Evolutionary conservation across 2,797 vertebrate genomes (phyloP).

Genomic region (Melanotaenia trifasciata): DNA sequence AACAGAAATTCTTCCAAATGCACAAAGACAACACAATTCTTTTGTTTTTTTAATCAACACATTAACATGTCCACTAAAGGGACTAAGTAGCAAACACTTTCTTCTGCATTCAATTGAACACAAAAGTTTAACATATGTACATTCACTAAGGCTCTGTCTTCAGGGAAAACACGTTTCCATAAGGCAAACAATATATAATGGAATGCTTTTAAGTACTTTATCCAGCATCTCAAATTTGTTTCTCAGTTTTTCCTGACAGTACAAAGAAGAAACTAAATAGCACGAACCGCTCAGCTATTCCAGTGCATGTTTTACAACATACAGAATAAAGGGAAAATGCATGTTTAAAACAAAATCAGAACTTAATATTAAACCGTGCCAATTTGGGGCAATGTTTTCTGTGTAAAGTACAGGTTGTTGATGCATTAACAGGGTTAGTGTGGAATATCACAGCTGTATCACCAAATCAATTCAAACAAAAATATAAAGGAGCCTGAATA

Average conservation of each 20-base stretch:
- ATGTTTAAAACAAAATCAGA: constrained; percentile 53
- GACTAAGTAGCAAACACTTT: constrained; percentile 94
- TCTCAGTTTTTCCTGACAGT: constrained; percentile 77
- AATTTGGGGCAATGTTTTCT: constrained; percentile 53
- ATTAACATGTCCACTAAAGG: constrained; percentile 92
- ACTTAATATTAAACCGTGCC: constrained; percentile 62
- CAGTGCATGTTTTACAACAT: constrained; percentile 64
- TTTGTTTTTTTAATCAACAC: constrained; percentile 91
- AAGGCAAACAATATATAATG: constrained; percentile 94
- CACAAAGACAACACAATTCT: constrained; percentile 48
- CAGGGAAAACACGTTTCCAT: constrained; percentile 87
- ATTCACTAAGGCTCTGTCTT: constrained; percentile 95
- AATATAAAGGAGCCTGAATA: constrained; percentile 56
- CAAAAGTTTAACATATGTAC: constrained; percentile 93
- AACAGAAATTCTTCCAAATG: not conserved
- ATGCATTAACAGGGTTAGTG: constrained; percentile 33
- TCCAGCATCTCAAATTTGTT: constrained; percentile 88
- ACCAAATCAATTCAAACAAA: constrained; percentile 45
- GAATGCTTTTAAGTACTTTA: constrained; percentile 93
- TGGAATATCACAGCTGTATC: constrained; percentile 43
- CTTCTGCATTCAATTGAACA: constrained; percentile 86
- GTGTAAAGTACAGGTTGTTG: constrained; percentile 36
- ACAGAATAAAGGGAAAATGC: constrained; percentile 66
- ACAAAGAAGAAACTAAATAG: constrained; percentile 85
- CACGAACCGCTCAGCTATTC: constrained; percentile 77